A percentile compares a stretch with the other conserved stretches of the same genome.
These are phyloP conservation scores for Ptychoptera albimana DNA, from an alignment of 2,888 invertebrate genomes.

Conservation along the genomic window DNA sequence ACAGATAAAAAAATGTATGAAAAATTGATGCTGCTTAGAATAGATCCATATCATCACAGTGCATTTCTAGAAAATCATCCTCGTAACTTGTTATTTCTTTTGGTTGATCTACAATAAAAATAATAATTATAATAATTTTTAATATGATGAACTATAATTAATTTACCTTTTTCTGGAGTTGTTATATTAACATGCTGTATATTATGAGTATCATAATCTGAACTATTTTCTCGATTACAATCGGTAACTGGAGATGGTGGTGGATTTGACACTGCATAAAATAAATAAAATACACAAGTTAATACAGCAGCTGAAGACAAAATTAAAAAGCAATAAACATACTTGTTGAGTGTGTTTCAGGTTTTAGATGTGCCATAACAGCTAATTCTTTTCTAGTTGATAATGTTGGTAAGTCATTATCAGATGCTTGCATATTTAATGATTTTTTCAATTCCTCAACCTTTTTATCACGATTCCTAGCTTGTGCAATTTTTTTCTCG, in stretches of 20 bases:
- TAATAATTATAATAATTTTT: neutral
- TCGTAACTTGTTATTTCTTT: slow-evolving; percentile 36
- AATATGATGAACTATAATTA: neutral
- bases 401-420: slow-evolving; percentile 21
- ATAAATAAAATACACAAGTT: neutral
- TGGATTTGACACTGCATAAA: slow-evolving; percentile 39
- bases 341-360: slow-evolving; percentile 20
- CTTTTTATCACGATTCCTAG: slow-evolving; percentile 42
- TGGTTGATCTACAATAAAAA: slow-evolving; percentile 13
- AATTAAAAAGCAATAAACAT: slow-evolving; percentile 10
- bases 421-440: slow-evolving; percentile 19
- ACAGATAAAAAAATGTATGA: too few relatives aligned
- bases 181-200: slow-evolving; percentile 24
- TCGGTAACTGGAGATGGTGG: slow-evolving; percentile 70
- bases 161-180: slow-evolving; percentile 5
- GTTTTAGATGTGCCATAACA: slow-evolving; percentile 17
- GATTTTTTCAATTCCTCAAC: slow-evolving; percentile 48
- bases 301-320: slow-evolving; percentile 10
- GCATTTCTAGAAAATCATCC: slow-evolving; percentile 56
- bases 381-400: slow-evolving; percentile 20
- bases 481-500: slow-evolving; percentile 37
- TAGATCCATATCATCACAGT: slow-evolving; percentile 56
- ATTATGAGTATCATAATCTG: slow-evolving; percentile 40
- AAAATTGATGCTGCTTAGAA: slow-evolving; percentile 32
- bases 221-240: slow-evolving; percentile 44